These are phyloP conservation scores for Sphaeridia pumilis DNA, from an alignment of 2,888 invertebrate species.

Conservation along the genomic window DNA sequence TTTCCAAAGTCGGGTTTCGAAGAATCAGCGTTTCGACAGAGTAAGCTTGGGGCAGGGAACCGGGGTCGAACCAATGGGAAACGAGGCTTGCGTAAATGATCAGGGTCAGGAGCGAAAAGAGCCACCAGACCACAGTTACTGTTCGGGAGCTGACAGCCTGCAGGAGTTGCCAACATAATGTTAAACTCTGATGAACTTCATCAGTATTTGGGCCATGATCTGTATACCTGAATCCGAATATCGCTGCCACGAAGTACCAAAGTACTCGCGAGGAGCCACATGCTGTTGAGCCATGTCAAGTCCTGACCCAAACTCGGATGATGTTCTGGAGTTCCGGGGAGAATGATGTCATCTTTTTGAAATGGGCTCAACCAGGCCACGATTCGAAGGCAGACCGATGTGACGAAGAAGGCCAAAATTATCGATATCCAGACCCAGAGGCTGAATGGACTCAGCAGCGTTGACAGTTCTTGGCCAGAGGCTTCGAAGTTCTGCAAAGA, in stretches of 20 bases:
- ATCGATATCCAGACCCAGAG: constrained; percentile 36
- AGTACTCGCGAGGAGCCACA: constrained; percentile 34
- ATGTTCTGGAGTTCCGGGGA: constrained; percentile 29
- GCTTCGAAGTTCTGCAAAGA: constrained; percentile 22
- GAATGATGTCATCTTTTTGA: constrained; percentile 34
- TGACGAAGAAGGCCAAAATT: constrained; percentile 31
- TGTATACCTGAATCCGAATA: constrained; percentile 23
- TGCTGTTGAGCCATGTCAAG: constrained; percentile 32
- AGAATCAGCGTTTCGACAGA: constrained; percentile 18
- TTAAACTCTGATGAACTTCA: too few species aligned
- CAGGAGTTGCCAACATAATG: not conserved
- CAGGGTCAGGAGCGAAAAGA: constrained; percentile 30
- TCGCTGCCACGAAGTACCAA: constrained; percentile 32
- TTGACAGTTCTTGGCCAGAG: constrained; percentile 23
- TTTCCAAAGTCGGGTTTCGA: constrained; percentile 26
- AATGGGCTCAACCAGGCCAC: constrained; percentile 34
- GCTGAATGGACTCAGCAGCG: constrained; percentile 32
- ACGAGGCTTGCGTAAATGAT: constrained; percentile 33
- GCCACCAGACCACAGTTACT: constrained; percentile 34
- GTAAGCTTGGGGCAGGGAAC: constrained; percentile 14
- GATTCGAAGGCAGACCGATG: constrained; percentile 31
- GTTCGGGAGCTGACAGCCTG: constrained; percentile 31
- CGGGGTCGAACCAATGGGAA: constrained; percentile 33
- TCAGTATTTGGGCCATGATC: not conserved
- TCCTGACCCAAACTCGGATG: constrained; percentile 26